Evolutionary conservation across 2,797 vertebrate genomes (phyloP), one percentile per base, ranked within the genome.

Genomic region (Mormyrus hasselquistii): DNA sequence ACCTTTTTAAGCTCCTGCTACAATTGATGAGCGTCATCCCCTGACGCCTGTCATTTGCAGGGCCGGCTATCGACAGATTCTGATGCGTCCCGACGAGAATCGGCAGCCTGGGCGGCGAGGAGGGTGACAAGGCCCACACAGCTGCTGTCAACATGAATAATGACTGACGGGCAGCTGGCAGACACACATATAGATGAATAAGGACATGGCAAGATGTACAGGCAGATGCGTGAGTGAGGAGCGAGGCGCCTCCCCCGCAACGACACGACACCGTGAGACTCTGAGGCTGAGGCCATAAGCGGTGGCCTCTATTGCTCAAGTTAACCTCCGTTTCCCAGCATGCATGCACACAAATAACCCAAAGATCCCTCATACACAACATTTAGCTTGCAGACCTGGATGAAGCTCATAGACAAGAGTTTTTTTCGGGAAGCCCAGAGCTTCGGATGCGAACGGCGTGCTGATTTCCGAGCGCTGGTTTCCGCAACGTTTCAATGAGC

Each of bases 21-120:
- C 95, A 94, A 95, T 92, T 94, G 95, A 93, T 95, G 94, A 96
- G 94, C 93, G 93, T 93, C 94, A 93, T 96, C 96, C 95, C 95
- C 93, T 92, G 94, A 95, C 94, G 95, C 94, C 94, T 96, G 95
- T 96, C 95, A 96, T 96, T 96, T 96, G 94, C 95, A 95, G 94
- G 94, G 94, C 62, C 93, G 92, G 89, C 91, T 94, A 95, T 96
- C 91, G 95, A 96, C 92, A 91, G 94, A 91, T 89, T 89, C 83
- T 49, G 84, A 65, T 62, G 83, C 41, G 59, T 86, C 88, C 88
- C 88, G 7, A 44, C 25, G 88, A 86, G 88, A 89, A 50, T 86
- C 62, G 16, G 10, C 88, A 73, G 83, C 34, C 57, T 34, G 49
- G 62, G 12, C 84, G 38, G 59, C 29, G 25, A 5, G 84, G 59